Conservation (phyloP, 1,140 invertebrate species). For the Ips nitidus region DNA sequence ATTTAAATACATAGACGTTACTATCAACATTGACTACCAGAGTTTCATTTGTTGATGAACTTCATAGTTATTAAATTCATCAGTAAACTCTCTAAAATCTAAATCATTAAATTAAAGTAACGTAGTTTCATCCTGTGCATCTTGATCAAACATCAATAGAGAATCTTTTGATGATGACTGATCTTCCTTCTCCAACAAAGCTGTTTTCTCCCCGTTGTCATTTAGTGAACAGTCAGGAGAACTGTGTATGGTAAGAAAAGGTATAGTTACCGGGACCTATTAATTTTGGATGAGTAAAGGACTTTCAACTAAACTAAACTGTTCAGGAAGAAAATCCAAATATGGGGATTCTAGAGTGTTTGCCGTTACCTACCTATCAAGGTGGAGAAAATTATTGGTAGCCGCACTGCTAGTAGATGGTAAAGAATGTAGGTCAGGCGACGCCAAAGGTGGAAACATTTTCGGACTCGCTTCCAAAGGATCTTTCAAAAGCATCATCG, state of each 20-base stretch:
- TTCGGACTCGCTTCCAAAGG: constrained; percentile 48
- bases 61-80: too few species aligned
- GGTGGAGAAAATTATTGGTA: constrained; percentile 59
- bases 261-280: too few species aligned
- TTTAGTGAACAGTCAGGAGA: constrained; percentile 64
- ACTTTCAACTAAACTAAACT: constrained; percentile 20
- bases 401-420: constrained; percentile 62
- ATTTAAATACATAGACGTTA: too few species aligned
- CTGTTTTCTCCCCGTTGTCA: constrained; percentile 63
- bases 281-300: background rate
- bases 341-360: too few species aligned
- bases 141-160: constrained; percentile 66
- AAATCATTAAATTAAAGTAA: constrained; percentile 58
- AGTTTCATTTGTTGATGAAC: too few species aligned
- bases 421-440: constrained; percentile 60
- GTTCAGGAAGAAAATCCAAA: constrained; percentile 49
- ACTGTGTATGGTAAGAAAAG: constrained; percentile 44
- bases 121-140: constrained; percentile 72
- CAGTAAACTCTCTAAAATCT: too few species aligned
- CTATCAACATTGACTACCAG: too few species aligned
- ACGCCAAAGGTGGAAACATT: constrained; percentile 60
- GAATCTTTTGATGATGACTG: constrained; percentile 64
- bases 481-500: constrained; percentile 56
- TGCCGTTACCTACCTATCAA: constrained; percentile 46
- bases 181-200: constrained; percentile 48